Evolutionary conservation across 2,888 invertebrate species (phyloP).

Genomic region (Phyllotreta cruciferae): DNA sequence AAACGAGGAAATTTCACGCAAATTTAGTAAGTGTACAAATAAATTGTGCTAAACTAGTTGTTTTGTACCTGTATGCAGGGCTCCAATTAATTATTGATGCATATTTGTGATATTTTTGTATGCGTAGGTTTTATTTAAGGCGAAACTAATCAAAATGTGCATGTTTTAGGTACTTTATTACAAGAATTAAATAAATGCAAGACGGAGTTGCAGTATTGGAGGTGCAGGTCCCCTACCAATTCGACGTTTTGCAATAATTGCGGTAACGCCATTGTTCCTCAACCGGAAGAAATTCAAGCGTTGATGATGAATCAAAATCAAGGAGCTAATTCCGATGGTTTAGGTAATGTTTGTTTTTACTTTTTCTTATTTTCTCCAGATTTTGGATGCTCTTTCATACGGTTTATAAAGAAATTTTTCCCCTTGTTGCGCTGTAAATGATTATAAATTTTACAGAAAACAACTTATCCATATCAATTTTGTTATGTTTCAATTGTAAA

Average conservation of each 20-base stretch:
- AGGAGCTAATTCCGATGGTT: constrained; percentile 61
- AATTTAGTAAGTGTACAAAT: constrained; percentile 76
- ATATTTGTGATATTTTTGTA: neutral
- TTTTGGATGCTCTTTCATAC: too few species aligned
- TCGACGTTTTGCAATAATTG: constrained; percentile 74
- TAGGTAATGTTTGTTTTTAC: constrained; percentile 49
- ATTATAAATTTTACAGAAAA: too few species aligned
- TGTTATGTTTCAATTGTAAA: too few species aligned
- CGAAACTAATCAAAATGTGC: neutral
- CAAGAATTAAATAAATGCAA: constrained; percentile 91
- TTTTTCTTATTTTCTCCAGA: too few species aligned
- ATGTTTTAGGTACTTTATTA: constrained; percentile 66
- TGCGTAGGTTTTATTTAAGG: constrained; percentile 2
- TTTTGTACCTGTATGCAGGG: constrained; percentile 22
- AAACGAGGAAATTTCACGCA: constrained; percentile 87
- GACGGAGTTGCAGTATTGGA: constrained; percentile 90
- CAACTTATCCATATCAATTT: too few species aligned
- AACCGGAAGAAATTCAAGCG: constrained; percentile 67
- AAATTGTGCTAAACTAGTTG: too few species aligned
- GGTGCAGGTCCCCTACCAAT: constrained; percentile 83
- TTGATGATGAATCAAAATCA: constrained; percentile 40
- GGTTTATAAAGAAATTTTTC: too few species aligned
- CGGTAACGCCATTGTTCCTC: constrained; percentile 67
- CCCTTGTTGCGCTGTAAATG: too few species aligned
- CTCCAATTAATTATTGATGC: neutral